Percentiles rank a stretch among this genome's conserved stretches.
phyloP scores from a whole-genome alignment of 1,140 invertebrate species.

The Lasioglossum albipes region DNA sequence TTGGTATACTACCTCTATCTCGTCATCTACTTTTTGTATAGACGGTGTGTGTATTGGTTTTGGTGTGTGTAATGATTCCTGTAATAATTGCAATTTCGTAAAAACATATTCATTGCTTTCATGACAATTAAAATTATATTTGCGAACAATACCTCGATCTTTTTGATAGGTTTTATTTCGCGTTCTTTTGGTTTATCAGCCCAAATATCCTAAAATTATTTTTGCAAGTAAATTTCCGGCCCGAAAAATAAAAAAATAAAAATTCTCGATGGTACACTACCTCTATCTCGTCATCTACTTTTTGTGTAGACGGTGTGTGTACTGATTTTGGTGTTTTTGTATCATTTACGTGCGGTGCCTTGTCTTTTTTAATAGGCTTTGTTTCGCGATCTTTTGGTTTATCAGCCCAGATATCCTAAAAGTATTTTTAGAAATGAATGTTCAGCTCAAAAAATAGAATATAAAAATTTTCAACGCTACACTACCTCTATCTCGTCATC shows the following conservation, averaged over 20 bases:
- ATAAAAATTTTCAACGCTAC: too few relatives aligned
- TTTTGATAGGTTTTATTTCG: not conserved
- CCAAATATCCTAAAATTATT: not conserved
- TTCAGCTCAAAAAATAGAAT: too few relatives aligned
- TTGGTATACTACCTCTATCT: conserved; percentile 19
- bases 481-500: conserved; percentile 28
- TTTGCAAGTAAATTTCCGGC: too few relatives aligned
- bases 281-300: conserved; percentile 21
- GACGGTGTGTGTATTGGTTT: not conserved
- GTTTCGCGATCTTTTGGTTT: not conserved
- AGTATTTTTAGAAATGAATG: not conserved
- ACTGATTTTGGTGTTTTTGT: too few relatives aligned
- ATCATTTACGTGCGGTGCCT: too few relatives aligned
- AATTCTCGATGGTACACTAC: not conserved
- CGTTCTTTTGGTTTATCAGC: not conserved
- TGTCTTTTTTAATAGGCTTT: not conserved
- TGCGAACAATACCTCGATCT: not conserved
- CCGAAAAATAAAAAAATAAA: too few relatives aligned
- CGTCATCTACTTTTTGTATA: not conserved
- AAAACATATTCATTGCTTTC: too few relatives aligned
- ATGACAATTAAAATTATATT: not conserved
- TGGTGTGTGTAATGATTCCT: not conserved
- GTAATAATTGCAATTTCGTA: too few relatives aligned
- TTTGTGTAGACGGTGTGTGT: not conserved
- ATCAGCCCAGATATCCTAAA: not conserved